Base-by-base conservation (phyloP, 2,113 vertebrate genomes). In the Dromiciops gliroides region DNA sequence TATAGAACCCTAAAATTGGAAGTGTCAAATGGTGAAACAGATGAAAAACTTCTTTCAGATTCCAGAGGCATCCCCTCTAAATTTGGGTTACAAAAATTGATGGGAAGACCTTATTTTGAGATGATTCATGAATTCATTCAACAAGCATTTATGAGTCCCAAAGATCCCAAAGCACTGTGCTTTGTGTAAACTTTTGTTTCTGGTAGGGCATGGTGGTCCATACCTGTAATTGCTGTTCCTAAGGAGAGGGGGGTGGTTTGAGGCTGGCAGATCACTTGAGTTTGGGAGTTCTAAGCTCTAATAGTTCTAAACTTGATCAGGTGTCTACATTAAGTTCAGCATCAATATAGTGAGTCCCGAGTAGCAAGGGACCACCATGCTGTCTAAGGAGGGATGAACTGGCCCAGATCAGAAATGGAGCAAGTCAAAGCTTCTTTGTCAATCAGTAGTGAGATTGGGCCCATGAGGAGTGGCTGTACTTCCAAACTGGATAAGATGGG, bases 21-120 rank as follows among this genome's bases (percentile, higher is more conserved):
- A 90, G 89, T 49, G 89, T 7, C 26, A 52, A 89, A 44, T 48
- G 49, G 50, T n/a, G 95, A 97, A 90, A 90, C 44, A 91, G 93
- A 95, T 47, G 48, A 89, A 95, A 97, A 89, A 67, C 89, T 93
- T 44, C 88, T 95, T 97, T 24, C 93, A 96, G 95, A 96, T 96
- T 37, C 19, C 12, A 25, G 92, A 90, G 0, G 26, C 48, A 56
- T 31, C 11, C 11, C 28, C 37, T 75, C 14, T 75, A 75, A n/a
- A 37, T 14, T 44, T 24, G 31, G 48, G n/a, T n/a, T 96, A 94
- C 92, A 91, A 95, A 95, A 92, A 93, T 51, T 44, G 56, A 28
- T 6, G 44, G 24, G 44, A 7, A 1, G 89, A 91, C 6, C 28
- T 9, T 14, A 14, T 75, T 75, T 75, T 16, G 31, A 75, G 12